Evolutionary conservation across 2,113 vertebrate genomes (phyloP).

Genomic region (Rhinopomastus cyanomelas): DNA sequence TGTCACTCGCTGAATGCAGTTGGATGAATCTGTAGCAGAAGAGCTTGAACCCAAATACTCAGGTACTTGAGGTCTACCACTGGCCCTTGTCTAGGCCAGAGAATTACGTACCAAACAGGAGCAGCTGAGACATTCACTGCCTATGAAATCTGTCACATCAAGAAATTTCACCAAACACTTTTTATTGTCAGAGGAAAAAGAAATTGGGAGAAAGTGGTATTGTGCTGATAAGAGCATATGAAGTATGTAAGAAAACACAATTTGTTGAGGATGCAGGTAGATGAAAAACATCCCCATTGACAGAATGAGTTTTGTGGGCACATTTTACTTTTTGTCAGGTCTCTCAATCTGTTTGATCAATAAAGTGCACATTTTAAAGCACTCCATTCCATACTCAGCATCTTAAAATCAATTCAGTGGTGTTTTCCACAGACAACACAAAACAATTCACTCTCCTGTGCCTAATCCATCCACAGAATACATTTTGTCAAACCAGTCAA

Average conservation of each 20-base stretch:
- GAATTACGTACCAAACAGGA: neutral
- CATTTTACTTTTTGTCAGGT: conserved; percentile 42
- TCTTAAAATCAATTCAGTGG: conserved; percentile 9
- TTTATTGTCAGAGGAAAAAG: neutral
- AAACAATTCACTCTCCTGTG: conserved; percentile 1
- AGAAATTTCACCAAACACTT: neutral
- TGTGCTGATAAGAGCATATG: conserved; percentile 24
- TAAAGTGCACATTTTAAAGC: conserved; percentile 46
- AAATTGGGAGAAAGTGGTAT: neutral
- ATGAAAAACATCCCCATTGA: conserved; percentile 33
- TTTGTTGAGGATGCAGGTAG: conserved; percentile 17
- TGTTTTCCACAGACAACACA: conserved; percentile 36
- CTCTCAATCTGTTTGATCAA: conserved; percentile 49
- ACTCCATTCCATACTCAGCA: neutral
- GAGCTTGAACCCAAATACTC: neutral
- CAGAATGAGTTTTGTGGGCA: conserved; percentile 2
- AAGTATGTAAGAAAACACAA: conserved; percentile 28
- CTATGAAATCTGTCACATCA: neutral
- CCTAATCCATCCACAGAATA: conserved; percentile 52
- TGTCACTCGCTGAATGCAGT: fast-evolving
- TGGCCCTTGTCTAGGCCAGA: neutral
- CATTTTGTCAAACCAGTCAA: conserved; percentile 36
- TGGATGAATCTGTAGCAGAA: neutral
- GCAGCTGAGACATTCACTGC: neutral
- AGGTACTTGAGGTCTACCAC: neutral